phyloP scores from a whole-genome alignment of 2,888 invertebrate species.

The Pediacus dermestoides region DNA sequence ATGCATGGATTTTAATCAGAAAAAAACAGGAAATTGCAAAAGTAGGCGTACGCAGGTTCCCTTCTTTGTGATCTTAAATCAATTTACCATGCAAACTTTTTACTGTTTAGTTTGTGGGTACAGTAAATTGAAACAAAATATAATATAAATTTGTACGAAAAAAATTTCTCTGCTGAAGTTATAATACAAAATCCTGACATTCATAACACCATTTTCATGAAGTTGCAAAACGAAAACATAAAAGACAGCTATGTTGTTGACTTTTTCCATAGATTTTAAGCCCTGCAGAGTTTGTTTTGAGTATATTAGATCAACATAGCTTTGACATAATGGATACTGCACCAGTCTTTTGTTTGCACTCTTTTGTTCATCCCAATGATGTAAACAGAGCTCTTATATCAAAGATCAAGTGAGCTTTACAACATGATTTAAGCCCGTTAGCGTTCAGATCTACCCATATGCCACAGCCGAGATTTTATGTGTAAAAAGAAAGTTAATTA shows the following conservation, averaged over 20 bases:
- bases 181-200: too few species aligned
- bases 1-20: too few species aligned
- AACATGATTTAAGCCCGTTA: constrained; percentile 8
- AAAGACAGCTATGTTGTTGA: constrained; percentile 8
- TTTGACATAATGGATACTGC: constrained; percentile 22
- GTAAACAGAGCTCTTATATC: constrained; percentile 20
- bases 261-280: constrained; percentile 10
- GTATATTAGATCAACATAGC: constrained; percentile 22
- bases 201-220: neutral
- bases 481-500: too few species aligned
- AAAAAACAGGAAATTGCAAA: too few species aligned
- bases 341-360: constrained; percentile 22
- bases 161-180: too few species aligned
- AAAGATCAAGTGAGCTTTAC: constrained; percentile 16
- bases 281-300: constrained; percentile 15
- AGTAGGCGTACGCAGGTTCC: too few species aligned
- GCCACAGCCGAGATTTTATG: too few species aligned
- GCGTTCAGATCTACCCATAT: constrained; percentile 4
- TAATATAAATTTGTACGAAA: too few species aligned
- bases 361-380: constrained; percentile 18
- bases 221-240: constrained; percentile 4
- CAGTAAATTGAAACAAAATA: neutral
- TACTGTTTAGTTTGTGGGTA: too few species aligned
- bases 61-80: too few species aligned
- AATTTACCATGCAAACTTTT: too few species aligned